phyloP scores from a whole-genome alignment of 2,888 invertebrate genomes.

The Melanostoma mellinum region DNA sequence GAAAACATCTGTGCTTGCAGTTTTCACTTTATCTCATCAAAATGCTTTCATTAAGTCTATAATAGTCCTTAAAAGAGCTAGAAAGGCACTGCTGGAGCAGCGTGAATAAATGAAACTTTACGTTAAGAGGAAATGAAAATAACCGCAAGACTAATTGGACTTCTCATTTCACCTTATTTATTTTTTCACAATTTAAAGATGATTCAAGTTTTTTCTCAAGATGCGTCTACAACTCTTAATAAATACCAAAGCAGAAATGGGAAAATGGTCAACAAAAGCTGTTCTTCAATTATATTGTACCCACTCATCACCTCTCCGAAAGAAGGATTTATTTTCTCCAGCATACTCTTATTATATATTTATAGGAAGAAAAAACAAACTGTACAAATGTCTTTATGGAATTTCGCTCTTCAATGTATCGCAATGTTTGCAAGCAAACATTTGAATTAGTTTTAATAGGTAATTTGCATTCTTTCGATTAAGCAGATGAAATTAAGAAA shows the following conservation, averaged over 20 bases:
- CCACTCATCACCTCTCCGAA: constrained; percentile 5
- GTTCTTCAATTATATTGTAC: background rate
- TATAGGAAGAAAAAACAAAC: constrained; percentile 3
- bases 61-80: constrained; percentile 56
- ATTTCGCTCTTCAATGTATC: too few relatives aligned
- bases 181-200: constrained; percentile 32
- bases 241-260: constrained; percentile 35
- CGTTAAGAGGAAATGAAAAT: constrained; percentile 48
- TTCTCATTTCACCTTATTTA: constrained; percentile 54
- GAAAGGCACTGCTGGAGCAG: constrained; percentile 39
- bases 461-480: too few relatives aligned
- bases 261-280: constrained; percentile 23
- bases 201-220: constrained; percentile 37
- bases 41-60: constrained; percentile 59
- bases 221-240: constrained; percentile 39
- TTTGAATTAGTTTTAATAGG: too few relatives aligned
- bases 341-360: constrained; percentile 20
- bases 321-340: constrained; percentile 30
- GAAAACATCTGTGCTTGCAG: constrained; percentile 63
- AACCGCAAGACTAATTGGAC: constrained; percentile 60
- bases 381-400: constrained; percentile 18
- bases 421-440: too few relatives aligned
- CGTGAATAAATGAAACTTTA: constrained; percentile 50
- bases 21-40: constrained; percentile 66
- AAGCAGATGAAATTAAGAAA: too few relatives aligned